Base-by-base conservation (phyloP, 2,113 vertebrate genomes). In the Oxyruncus cristatus region DNA sequence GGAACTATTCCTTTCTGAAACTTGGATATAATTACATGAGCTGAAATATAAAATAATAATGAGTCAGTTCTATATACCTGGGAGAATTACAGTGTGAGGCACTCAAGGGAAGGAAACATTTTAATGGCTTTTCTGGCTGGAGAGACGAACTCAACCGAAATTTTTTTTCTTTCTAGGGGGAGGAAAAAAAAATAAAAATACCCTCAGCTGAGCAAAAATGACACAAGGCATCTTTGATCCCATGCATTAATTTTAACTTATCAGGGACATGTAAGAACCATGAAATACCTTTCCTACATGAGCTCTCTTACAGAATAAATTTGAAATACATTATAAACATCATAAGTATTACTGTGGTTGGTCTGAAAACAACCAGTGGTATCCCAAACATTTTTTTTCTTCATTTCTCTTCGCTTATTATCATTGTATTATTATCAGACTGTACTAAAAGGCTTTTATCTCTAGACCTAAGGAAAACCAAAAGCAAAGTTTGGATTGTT, bases 21-120 rank as follows among this genome's bases (percentile, higher is more conserved):
- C 73, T 84, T 68, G 62, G 68, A 46, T 93, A 65, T 96, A 93
- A 96, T 96, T 96, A 93, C 80, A 78, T 53, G 79, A 89, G 50
- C 83, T 89, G 88, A 92, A 92, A 84, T 93, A 96, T 96, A 78
- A 95, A 96, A 96, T 94, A 96, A 80, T 96, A 95, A 96, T 95
- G 88, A 96, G 75, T 91, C 85, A 42, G 83, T 88, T 94, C 85
- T 94, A 41, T 93, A 93, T 84, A 94, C 92, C 88, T 96, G 44
- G 37, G 88, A 97, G 96, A 96, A 93, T 92, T 94, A 26, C n/a
- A 77, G 59, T 75, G 47, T 61, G 53, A 95, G 84, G 82, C 28
- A 89, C 87, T 76, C 78, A 66, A 67, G 79, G 88, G 88, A 62
- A 87, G 62, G 61, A 93, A 96, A 78, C 4, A 75, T 91, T 97